These are phyloP conservation scores for Dyspetes luteomarginatus DNA, from an alignment of 2,888 invertebrate genomes.

Conservation along the genomic window DNA sequence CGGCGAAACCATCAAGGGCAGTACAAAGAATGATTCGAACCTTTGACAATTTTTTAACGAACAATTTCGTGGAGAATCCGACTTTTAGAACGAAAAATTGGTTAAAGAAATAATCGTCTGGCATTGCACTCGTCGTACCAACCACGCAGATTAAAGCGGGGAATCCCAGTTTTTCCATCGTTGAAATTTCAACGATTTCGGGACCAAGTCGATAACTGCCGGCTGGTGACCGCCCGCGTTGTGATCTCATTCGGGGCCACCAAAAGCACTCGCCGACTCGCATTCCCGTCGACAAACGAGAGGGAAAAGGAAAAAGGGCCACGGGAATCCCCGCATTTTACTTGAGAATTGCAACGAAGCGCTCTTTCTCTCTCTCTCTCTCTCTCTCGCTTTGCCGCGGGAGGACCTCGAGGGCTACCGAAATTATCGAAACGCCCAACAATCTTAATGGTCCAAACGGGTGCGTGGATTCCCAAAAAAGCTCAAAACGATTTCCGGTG, in stretches of 20 bases:
- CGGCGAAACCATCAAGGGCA: slow-evolving; percentile 16
- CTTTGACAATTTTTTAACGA: slow-evolving; percentile 41
- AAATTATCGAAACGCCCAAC: slow-evolving; percentile 71
- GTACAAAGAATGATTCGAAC: slow-evolving; percentile 21
- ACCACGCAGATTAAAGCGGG: slow-evolving; percentile 34
- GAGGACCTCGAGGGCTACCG: slow-evolving; percentile 53
- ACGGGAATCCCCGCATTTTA: slow-evolving; percentile 44
- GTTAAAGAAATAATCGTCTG: slow-evolving; percentile 29
- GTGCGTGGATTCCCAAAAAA: slow-evolving; percentile 31
- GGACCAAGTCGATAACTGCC: slow-evolving; percentile 52
- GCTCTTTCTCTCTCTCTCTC: slow-evolving; percentile 8
- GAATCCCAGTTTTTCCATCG: slow-evolving; percentile 60
- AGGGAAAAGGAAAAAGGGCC: slow-evolving; percentile 53
- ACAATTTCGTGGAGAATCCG: slow-evolving; percentile 18
- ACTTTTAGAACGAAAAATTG: slow-evolving; percentile 42
- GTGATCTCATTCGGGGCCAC: slow-evolving; percentile 14
- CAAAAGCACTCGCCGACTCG: slow-evolving; percentile 37
- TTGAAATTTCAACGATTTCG: slow-evolving; percentile 65
- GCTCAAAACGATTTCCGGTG: slow-evolving; percentile 40
- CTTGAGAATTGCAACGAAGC: not conserved
- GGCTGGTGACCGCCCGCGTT: slow-evolving; percentile 55
- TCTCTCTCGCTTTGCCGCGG: not conserved
- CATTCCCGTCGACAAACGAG: slow-evolving; percentile 62
- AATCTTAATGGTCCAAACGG: slow-evolving; percentile 64
- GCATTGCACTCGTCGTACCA: slow-evolving; percentile 34